A percentile compares a stretch with the other conserved stretches of the same genome.
Evolutionary conservation across 1,140 invertebrate genomes (phyloP).

Genomic region (Camponotus pennsylvanicus): DNA sequence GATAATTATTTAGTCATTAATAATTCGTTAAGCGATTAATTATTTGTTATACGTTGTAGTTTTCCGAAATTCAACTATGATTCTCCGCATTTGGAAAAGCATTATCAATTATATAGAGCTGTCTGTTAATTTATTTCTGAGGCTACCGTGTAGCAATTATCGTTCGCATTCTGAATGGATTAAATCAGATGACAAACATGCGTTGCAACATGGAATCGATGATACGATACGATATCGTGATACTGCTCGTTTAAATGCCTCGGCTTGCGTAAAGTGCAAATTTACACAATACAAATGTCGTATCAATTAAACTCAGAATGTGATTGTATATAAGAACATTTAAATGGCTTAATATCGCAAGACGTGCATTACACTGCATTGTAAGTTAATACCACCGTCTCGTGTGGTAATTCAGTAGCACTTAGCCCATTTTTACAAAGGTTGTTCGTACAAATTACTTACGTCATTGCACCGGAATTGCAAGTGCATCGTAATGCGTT

Average conservation of each 20-base stretch:
- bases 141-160: constrained; percentile 13
- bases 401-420: constrained; percentile 39
- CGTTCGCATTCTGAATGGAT: neutral
- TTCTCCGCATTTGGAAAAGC: neutral
- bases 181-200: constrained; percentile 26
- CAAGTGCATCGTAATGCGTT: constrained; percentile 45
- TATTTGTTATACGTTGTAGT: neutral
- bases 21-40: constrained; percentile 34
- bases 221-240: constrained; percentile 7
- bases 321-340: constrained; percentile 35
- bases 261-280: constrained; percentile 23
- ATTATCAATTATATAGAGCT: constrained; percentile 14
- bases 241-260: constrained; percentile 13
- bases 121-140: constrained; percentile 34
- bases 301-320: constrained; percentile 31
- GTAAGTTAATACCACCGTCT: constrained; percentile 50
- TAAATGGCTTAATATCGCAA: constrained; percentile 46
- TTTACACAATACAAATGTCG: constrained; percentile 35
- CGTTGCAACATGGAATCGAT: constrained; percentile 16
- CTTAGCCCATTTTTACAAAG: constrained; percentile 51
- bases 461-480: constrained; percentile 35
- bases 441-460: constrained; percentile 50
- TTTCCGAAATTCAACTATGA: constrained; percentile 29
- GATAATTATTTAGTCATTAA: constrained; percentile 36
- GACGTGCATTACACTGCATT: constrained; percentile 40